These are phyloP conservation scores for Dysidea cf. avara DNA, from an alignment of 37 sponge, comb jelly and placozoan species.

Conservation along the genomic window DNA sequence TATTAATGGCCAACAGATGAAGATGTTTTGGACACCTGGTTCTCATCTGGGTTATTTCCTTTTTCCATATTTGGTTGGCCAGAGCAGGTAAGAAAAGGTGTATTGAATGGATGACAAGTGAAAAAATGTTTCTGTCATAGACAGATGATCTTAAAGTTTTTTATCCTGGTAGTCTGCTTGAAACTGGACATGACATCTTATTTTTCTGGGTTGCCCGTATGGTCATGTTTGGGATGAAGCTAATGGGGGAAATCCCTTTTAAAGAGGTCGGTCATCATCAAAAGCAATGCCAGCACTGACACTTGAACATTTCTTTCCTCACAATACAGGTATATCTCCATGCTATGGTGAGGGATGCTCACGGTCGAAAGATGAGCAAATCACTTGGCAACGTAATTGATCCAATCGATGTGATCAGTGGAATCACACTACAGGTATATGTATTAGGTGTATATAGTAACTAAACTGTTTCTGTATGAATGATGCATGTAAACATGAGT, in stretches of 20 bases:
- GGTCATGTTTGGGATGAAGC: conserved; percentile 92
- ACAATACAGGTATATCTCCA: conserved; percentile 82
- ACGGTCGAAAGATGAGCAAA: conserved; percentile 99
- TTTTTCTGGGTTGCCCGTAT: conserved; percentile 99
- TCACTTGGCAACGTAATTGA: conserved; percentile 97
- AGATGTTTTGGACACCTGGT: conserved; percentile 99
- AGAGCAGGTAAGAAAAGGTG: conserved; percentile 54
- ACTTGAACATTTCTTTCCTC: background rate
- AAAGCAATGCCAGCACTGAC: background rate
- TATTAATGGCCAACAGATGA: conserved; percentile 61
- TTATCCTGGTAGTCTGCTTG: conserved; percentile 88
- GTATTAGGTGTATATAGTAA: background rate
- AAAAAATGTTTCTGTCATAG: conserved; percentile 9
- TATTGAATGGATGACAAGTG: no score
- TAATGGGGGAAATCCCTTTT: conserved; percentile 90
- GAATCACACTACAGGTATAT: conserved; percentile 82
- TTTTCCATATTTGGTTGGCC: conserved; percentile 98
- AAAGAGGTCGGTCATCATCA: conserved; percentile 49
- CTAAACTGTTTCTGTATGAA: conserved; percentile 5
- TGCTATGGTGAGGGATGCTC: conserved; percentile 97
- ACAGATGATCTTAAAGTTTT: conserved; percentile 78
- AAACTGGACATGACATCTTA: conserved; percentile 98
- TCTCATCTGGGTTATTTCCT: conserved; percentile 94
- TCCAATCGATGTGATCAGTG: conserved; percentile 86
- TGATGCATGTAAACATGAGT: no score